Evolutionary conservation across 1,140 invertebrate genomes (phyloP).

Genomic region (Cataglyphis hispanica): DNA sequence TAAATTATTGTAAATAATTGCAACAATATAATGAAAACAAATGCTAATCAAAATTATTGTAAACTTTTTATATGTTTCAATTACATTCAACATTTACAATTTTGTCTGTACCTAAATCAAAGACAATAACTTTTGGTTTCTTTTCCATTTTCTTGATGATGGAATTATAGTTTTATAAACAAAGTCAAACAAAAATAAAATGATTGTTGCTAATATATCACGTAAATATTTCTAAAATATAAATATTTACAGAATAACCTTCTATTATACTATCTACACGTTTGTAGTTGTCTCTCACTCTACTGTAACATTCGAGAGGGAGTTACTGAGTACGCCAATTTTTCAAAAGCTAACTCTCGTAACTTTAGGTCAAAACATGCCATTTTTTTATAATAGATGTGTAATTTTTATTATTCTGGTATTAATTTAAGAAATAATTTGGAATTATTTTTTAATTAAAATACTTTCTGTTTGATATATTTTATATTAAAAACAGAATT

Average conservation of each 20-base stretch:
- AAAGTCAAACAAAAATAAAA: not conserved
- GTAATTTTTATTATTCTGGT: no score
- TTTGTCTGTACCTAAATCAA: conserved; percentile 87
- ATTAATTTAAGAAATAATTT: no score
- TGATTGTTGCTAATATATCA: not conserved
- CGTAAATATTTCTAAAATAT: not conserved
- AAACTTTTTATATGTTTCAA: not conserved
- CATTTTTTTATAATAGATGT: no score
- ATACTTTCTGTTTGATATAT: no score
- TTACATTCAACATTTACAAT: conserved; percentile 4
- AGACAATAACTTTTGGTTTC: conserved; percentile 87
- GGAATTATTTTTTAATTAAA: no score
- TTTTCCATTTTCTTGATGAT: conserved; percentile 25
- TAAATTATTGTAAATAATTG: not conserved
- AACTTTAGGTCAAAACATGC: no score
- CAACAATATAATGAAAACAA: conserved; percentile 22
- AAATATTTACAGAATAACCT: not conserved
- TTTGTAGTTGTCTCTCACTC: not conserved
- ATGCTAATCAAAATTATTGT: not conserved
- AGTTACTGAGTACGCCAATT: no score
- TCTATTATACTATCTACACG: not conserved
- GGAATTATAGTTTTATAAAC: not conserved
- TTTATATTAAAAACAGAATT: no score
- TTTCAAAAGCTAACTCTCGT: no score
- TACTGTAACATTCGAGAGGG: no score